These are phyloP conservation scores for Channa maculata DNA, from an alignment of 2,113 vertebrate genomes.

Conservation along the genomic window DNA sequence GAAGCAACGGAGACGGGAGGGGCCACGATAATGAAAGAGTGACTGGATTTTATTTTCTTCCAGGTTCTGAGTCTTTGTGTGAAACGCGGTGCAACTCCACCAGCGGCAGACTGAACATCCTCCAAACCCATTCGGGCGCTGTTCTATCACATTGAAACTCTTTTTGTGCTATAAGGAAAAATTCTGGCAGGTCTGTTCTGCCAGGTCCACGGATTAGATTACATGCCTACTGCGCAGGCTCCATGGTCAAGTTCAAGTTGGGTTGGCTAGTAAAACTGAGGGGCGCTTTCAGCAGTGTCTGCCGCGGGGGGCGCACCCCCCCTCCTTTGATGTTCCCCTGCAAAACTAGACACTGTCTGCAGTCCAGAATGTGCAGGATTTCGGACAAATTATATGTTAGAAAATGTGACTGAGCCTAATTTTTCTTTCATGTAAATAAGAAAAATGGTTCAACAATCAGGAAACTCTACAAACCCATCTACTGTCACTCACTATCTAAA, in stretches of 20 bases:
- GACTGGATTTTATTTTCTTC: conserved; percentile 32
- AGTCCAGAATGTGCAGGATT: conserved; percentile 21
- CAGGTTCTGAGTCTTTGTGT: conserved; percentile 28
- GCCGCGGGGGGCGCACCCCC: conserved; percentile 47
- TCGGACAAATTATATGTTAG: neutral
- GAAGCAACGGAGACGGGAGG: conserved; percentile 66
- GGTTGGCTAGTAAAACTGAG: conserved; percentile 75
- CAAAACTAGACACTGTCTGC: conserved; percentile 57
- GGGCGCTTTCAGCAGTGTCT: conserved; percentile 74
- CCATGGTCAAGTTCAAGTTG: conserved; percentile 87
- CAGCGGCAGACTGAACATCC: neutral
- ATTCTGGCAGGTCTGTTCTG: conserved; percentile 26
- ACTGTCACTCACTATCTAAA: conserved; percentile 73
- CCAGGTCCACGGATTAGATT: conserved; percentile 54
- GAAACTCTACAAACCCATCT: conserved; percentile 43
- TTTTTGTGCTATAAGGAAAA: conserved; percentile 34
- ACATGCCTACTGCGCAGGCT: conserved; percentile 68
- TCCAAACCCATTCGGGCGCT: conserved; percentile 6
- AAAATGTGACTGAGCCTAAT: too few species aligned
- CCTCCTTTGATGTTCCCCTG: conserved; percentile 66
- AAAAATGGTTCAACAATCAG: conserved; percentile 4
- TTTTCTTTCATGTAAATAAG: neutral
- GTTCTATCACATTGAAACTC: neutral
- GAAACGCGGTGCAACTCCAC: conserved; percentile 8
- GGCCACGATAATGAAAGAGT: conserved; percentile 52